Evolutionary conservation across 35 echinoderm and acorn worm genomes (phyloP), one percentile per base, ranked within the genome.

Genomic region (Apostichopus parvimensis): DNA sequence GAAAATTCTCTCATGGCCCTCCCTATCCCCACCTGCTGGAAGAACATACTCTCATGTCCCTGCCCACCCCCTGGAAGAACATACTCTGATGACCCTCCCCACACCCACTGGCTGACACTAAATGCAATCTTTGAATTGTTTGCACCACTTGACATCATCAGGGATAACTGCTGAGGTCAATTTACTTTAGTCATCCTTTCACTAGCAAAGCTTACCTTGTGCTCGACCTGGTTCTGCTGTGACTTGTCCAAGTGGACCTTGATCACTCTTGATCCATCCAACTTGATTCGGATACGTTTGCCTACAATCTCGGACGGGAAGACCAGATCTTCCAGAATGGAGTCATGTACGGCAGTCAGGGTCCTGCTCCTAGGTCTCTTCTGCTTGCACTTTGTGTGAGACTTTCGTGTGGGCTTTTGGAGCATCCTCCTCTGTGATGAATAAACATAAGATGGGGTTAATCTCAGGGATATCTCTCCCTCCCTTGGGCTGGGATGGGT

Each of bases 281-380:
- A 91, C 92, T 94, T 96, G 75, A 99, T 73, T 55, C 94, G 95
- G 65, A 92, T 96, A 13, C 97, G 91, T 89, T 95, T 99, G 72
- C 97, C 97, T 24, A 99, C 97, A 25, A 99, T 99, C 95, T 99
- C 97, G 4, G 97, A 94, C n/a, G 97, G 97, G 90, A 82, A 99
- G n/a, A 99, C 97, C 8, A 98, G 91, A 90, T 99, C 97, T 79
- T 99, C 97, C 76, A 99, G 83, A 91, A 99, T 99, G 77, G 81
- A 61, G 73, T 99, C 97, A 34, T 99, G 97, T 6, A 99, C 97
- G 15, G 93, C 93, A 18, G 97, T 99, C 73, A 99, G 89, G n/a
- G 95, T 99, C 59, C 97, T 73, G 90, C 97, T 99, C 17, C 97
- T 90, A 18, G 97, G 97, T 73, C 97, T 90, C 95, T 99, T 99